These are phyloP conservation scores for Cosmopolites sordidus DNA, from an alignment of 2,888 invertebrate species.

Conservation along the genomic window DNA sequence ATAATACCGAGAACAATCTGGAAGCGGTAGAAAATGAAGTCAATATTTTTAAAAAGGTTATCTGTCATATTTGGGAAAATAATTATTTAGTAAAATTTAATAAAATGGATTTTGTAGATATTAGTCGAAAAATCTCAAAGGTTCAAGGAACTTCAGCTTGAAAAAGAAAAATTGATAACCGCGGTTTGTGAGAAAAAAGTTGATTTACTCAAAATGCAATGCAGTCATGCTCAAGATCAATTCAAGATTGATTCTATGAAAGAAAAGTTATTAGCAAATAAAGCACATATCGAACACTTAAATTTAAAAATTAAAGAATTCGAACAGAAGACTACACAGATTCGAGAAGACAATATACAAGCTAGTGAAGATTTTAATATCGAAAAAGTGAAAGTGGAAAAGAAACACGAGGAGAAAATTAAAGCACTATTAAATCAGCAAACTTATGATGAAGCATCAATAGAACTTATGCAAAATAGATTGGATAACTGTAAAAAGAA, in stretches of 20 bases:
- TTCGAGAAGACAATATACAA: background rate
- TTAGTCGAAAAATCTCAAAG: background rate
- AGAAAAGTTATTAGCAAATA: background rate
- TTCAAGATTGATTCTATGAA: background rate
- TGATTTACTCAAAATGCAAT: background rate
- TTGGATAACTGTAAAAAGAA: background rate
- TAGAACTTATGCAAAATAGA: background rate
- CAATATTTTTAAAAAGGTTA: too few relatives aligned
- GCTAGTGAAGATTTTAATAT: background rate
- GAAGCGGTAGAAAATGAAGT: too few relatives aligned
- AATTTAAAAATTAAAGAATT: constrained; percentile 3
- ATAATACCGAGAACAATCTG: too few relatives aligned
- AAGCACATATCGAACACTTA: background rate
- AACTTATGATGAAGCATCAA: constrained; percentile 2
- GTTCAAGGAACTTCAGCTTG: background rate
- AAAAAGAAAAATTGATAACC: background rate
- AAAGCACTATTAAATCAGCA: background rate
- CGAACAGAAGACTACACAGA: background rate
- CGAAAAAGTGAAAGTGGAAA: background rate
- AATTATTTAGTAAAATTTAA: too few relatives aligned
- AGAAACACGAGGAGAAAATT: background rate
- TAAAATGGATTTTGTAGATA: too few relatives aligned
- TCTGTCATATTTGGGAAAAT: too few relatives aligned
- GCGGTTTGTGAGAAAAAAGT: constrained; percentile 3
- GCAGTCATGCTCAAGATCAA: background rate